Evolutionary conservation across 2,888 invertebrate species (phyloP).

Genomic region (Celastrina argiolus): DNA sequence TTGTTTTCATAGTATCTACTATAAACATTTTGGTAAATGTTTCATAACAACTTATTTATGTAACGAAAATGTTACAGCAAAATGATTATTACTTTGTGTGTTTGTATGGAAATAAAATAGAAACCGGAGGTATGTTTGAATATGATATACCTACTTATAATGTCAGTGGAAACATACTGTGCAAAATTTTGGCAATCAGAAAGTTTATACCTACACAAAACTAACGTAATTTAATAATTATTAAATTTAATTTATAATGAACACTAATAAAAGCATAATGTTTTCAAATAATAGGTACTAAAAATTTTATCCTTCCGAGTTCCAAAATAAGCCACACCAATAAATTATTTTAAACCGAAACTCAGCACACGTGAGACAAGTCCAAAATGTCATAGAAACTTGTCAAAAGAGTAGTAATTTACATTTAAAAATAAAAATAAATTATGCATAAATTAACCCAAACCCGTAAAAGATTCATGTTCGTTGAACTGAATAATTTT

Average conservation of each 20-base stretch:
- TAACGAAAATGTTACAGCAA: background rate
- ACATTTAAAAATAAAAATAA: conserved; percentile 7
- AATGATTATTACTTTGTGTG: background rate
- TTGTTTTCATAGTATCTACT: background rate
- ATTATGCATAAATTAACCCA: conserved; percentile 7
- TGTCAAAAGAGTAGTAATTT: background rate
- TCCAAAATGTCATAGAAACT: background rate
- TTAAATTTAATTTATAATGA: too few relatives aligned
- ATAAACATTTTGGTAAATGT: background rate
- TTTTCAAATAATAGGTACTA: too few relatives aligned
- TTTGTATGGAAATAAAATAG: background rate
- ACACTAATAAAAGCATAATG: too few relatives aligned
- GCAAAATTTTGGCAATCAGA: background rate
- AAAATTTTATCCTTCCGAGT: too few relatives aligned
- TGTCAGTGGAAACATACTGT: background rate
- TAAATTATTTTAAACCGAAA: background rate
- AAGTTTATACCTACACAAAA: too few relatives aligned
- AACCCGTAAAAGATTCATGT: background rate
- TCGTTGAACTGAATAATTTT: conserved; percentile 2
- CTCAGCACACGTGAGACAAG: background rate
- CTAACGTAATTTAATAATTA: too few relatives aligned
- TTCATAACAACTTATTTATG: background rate
- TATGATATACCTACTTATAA: background rate
- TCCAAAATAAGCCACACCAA: background rate
- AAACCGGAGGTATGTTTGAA: background rate